A percentile compares a stretch with the other conserved stretches of the same genome.
Conservation (phyloP, 2,113 vertebrate genomes). For the Struthio camelus region DNA sequence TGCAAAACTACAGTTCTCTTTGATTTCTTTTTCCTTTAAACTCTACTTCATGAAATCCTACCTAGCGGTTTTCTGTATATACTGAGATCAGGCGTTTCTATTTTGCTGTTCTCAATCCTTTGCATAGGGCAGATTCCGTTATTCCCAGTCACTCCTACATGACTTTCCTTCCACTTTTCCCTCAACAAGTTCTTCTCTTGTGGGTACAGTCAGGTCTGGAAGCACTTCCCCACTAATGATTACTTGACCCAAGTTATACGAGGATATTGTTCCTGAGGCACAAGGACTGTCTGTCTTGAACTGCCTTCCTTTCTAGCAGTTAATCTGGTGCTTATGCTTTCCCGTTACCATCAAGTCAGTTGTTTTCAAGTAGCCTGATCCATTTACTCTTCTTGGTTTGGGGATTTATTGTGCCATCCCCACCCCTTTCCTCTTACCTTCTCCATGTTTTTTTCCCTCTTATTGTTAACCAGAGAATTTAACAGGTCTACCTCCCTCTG, state of each 20-base stretch:
- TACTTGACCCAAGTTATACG: not conserved
- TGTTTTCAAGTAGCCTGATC: not conserved
- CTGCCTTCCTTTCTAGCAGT: not conserved
- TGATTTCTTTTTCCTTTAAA: constrained; percentile 58
- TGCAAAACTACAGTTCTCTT: not conserved
- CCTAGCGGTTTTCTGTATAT: not conserved
- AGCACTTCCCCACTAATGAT: not conserved
- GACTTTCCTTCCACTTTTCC: not conserved
- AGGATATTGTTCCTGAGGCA: not conserved
- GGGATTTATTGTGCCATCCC: not conserved
- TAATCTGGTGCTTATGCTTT: not conserved
- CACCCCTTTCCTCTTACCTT: not conserved
- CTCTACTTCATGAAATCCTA: not conserved
- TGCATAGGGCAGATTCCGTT: not conserved
- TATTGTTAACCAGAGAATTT: not conserved
- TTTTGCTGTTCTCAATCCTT: not conserved
- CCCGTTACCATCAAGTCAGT: not conserved
- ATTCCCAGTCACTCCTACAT: not conserved
- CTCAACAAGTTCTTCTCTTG: not conserved
- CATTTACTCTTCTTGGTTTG: not conserved
- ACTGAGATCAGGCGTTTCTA: not conserved
- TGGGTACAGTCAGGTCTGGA: not conserved
- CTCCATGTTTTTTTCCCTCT: not conserved
- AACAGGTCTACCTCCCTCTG: not conserved
- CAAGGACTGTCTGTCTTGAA: not conserved